phyloP scores from a whole-genome alignment of 1,140 invertebrate genomes.

The Nebria ingens region DNA sequence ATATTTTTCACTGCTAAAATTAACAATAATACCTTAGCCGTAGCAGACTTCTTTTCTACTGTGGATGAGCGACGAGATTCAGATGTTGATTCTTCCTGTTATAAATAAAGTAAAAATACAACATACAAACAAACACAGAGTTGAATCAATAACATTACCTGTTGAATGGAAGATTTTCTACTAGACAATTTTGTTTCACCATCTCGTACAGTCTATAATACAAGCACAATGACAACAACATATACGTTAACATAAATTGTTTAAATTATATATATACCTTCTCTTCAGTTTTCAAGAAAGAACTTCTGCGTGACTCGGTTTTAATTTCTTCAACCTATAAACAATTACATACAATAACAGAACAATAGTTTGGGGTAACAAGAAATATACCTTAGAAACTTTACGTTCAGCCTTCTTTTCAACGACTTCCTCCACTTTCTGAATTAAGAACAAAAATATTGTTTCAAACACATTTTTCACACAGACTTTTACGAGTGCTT shows the following conservation, averaged over 20 bases:
- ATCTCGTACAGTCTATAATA: conserved; percentile 27
- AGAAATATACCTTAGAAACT: conserved; percentile 7
- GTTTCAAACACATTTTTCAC: conserved; percentile 18
- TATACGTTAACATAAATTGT: conserved; percentile 10
- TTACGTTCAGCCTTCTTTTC: conserved; percentile 15
- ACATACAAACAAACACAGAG: conserved; percentile 15
- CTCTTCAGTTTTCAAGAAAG: conserved; percentile 43
- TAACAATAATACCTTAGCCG: conserved; percentile 33
- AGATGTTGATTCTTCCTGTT: conserved; percentile 45
- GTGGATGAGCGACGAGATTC: conserved; percentile 54
- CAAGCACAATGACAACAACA: background rate
- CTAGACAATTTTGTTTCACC: conserved; percentile 26
- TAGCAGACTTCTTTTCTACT: conserved; percentile 45
- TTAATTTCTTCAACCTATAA: conserved; percentile 41
- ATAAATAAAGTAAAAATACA: conserved; percentile 20
- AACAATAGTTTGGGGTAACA: background rate
- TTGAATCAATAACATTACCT: conserved; percentile 18
- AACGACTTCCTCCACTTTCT: conserved; percentile 25
- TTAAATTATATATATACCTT: conserved; percentile 19
- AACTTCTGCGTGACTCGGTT: conserved; percentile 51
- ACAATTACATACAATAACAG: background rate
- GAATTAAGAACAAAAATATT: too few species aligned
- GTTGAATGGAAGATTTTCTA: conserved; percentile 29
- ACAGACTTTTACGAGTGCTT: too few species aligned
- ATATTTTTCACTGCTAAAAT: background rate